Evolutionary conservation across 1,140 invertebrate species (phyloP).

Genomic region (Zelostemma sp.): DNA sequence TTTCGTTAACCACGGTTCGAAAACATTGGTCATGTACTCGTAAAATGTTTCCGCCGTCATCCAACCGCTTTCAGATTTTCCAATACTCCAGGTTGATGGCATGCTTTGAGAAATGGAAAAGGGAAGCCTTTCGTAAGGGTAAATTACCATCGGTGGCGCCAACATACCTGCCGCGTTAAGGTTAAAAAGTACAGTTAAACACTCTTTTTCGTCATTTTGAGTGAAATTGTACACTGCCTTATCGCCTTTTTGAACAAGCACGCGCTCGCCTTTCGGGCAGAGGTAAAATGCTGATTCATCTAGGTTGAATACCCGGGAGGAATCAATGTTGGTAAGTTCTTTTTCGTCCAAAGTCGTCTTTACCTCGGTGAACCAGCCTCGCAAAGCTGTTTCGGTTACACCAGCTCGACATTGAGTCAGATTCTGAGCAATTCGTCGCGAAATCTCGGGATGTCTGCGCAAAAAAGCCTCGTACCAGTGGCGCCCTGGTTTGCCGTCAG

Average conservation of each 20-base stretch:
- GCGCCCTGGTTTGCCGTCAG: constrained; percentile 6
- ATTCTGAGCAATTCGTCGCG: constrained; percentile 38
- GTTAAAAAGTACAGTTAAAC: constrained; percentile 48
- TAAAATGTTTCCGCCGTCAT: constrained; percentile 63
- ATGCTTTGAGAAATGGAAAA: constrained; percentile 5
- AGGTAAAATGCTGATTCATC: constrained; percentile 31
- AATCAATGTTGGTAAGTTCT: constrained; percentile 16
- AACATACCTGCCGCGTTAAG: constrained; percentile 45
- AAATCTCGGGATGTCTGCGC: constrained; percentile 41
- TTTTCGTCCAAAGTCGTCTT: constrained; percentile 17
- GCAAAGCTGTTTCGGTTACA: constrained; percentile 36
- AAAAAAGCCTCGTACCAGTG: constrained; percentile 44
- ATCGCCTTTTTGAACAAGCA: constrained; percentile 51
- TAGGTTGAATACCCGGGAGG: neutral
- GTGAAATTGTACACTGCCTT: constrained; percentile 57
- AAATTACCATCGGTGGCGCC: constrained; percentile 49
- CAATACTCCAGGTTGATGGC: constrained; percentile 44
- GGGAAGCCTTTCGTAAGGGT: constrained; percentile 42
- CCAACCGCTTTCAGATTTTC: constrained; percentile 59
- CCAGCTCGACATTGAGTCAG: constrained; percentile 32
- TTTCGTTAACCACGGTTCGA: constrained; percentile 43
- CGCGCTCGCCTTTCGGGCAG: constrained; percentile 50
- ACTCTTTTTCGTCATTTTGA: constrained; percentile 45
- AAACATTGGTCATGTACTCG: constrained; percentile 56
- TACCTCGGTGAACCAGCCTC: constrained; percentile 45